These are phyloP conservation scores for Epirrhoe alternata DNA, from an alignment of 2,888 invertebrate species.

Conservation along the genomic window DNA sequence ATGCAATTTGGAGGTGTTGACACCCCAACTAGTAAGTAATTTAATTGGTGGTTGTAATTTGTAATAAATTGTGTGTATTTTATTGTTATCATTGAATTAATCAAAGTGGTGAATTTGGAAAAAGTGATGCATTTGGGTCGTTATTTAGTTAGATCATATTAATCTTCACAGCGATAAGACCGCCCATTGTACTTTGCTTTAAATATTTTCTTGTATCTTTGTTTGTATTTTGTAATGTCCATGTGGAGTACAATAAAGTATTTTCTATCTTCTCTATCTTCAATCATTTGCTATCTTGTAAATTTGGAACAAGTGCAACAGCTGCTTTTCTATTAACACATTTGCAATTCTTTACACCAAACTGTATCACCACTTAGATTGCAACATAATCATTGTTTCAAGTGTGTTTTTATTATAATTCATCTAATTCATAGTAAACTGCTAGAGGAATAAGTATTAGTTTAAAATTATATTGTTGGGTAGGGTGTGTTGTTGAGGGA, in stretches of 20 bases:
- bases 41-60: conserved; percentile 32
- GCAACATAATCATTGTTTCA: conserved; percentile 18
- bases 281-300: too few species aligned
- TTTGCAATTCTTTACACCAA: neutral
- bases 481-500: conserved; percentile 30
- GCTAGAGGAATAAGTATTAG: conserved; percentile 47
- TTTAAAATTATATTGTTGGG: conserved; percentile 37
- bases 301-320: too few species aligned
- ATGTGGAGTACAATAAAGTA: too few species aligned
- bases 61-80: conserved; percentile 11
- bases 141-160: neutral
- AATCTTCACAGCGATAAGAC: too few species aligned
- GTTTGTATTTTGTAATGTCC: too few species aligned
- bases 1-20: conserved; percentile 21
- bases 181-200: too few species aligned
- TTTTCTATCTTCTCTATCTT: too few species aligned
- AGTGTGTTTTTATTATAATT: conserved; percentile 33
- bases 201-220: too few species aligned
- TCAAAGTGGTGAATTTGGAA: conserved; percentile 9
- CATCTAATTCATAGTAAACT: conserved; percentile 46
- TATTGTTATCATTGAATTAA: neutral
- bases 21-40: conserved; percentile 29
- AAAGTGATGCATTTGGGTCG: neutral
- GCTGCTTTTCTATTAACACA: too few species aligned
- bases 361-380: neutral